Evolutionary conservation across 2,888 invertebrate genomes (phyloP).

Genomic region (Microchrysa polita): DNA sequence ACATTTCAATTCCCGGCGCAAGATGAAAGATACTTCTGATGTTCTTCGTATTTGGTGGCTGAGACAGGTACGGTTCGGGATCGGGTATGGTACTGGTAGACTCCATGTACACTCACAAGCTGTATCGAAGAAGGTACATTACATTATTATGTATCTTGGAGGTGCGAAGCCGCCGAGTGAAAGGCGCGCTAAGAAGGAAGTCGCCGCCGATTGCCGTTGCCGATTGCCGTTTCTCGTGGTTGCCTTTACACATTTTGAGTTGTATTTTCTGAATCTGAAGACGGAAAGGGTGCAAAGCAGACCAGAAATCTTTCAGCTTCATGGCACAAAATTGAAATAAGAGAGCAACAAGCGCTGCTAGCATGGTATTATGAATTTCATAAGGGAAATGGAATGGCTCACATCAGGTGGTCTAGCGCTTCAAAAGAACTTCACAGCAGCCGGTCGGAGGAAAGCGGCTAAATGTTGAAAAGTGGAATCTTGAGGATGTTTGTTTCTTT

Average conservation of each 20-base stretch:
- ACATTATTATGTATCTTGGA: neutral
- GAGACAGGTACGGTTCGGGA: too few relatives aligned
- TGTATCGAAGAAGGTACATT: too few relatives aligned
- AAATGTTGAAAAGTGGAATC: conserved; percentile 2
- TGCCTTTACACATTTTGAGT: neutral
- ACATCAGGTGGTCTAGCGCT: conserved; percentile 5
- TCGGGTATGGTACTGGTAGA: too few relatives aligned
- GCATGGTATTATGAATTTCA: neutral
- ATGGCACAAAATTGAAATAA: neutral
- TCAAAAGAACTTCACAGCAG: neutral
- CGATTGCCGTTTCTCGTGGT: neutral
- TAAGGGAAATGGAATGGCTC: neutral
- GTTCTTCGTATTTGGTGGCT: too few relatives aligned
- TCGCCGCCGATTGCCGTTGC: neutral
- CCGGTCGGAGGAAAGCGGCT: neutral
- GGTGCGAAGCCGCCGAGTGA: conserved; percentile 32
- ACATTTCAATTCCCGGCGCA: conserved; percentile 37
- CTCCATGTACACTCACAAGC: too few relatives aligned
- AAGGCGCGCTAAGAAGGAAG: conserved; percentile 37
- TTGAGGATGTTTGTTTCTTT: neutral
- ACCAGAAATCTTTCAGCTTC: neutral
- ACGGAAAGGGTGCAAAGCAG: neutral
- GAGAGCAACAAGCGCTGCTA: neutral
- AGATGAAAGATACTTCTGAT: conserved; percentile 16
- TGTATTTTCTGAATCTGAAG: neutral